phyloP scores from a whole-genome alignment of 2,113 vertebrate genomes.

The Pteruthius melanotis region DNA sequence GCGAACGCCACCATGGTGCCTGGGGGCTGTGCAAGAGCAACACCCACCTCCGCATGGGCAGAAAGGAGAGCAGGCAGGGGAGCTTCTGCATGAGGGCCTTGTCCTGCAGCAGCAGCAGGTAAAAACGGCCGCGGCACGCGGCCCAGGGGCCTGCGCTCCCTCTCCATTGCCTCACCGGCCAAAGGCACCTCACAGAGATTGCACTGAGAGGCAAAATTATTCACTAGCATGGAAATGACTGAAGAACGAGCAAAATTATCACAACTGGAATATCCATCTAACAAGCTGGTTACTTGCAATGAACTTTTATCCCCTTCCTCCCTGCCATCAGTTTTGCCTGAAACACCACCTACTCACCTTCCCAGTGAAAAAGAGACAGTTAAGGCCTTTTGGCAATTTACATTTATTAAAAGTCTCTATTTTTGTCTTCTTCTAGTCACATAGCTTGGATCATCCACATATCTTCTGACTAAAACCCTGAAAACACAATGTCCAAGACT shows the following conservation, averaged over 20 bases:
- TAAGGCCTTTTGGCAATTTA: slow-evolving; percentile 32
- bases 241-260: not conserved
- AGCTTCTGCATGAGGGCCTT: not conserved
- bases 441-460: slow-evolving; percentile 44
- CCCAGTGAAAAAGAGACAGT: not conserved
- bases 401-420: slow-evolving; percentile 46
- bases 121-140: accelerated
- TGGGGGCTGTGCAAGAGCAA: accelerated
- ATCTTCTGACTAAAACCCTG: slow-evolving; percentile 42
- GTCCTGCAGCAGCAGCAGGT: accelerated
- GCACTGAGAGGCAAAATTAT: not conserved
- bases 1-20: not conserved
- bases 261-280: not conserved
- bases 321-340: not conserved
- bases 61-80: not conserved
- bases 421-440: slow-evolving; percentile 38
- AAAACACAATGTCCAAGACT: slow-evolving; percentile 45
- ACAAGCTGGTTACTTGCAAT: not conserved
- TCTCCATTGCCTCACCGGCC: not conserved
- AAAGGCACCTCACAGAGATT: accelerated
- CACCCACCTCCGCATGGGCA: accelerated
- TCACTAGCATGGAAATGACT: not conserved
- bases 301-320: not conserved
- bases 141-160: accelerated
- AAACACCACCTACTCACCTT: not conserved